These are phyloP conservation scores for Plecotus auritus DNA, from an alignment of 2,113 vertebrate genomes.

Conservation along the genomic window DNA sequence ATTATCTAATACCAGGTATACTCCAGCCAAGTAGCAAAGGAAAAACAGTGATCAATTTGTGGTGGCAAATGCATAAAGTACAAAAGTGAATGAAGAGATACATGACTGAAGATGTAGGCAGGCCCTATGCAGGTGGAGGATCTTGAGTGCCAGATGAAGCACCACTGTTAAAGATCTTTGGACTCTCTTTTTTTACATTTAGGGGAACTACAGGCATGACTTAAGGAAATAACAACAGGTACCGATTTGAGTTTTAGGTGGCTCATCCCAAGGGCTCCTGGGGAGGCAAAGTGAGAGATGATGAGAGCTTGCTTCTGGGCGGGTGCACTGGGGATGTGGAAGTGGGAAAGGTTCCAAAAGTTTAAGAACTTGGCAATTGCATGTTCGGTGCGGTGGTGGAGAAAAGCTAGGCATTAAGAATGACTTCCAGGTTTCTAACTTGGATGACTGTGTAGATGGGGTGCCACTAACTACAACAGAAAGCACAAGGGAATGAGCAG, in stretches of 20 bases:
- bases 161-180: background rate
- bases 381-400: background rate
- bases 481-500: background rate
- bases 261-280: background rate
- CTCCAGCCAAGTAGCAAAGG: background rate
- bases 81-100: background rate
- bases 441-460: background rate
- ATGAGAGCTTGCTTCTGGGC: background rate
- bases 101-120: background rate
- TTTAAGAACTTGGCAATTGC: background rate
- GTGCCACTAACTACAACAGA: background rate
- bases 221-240: background rate
- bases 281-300: background rate
- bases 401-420: background rate
- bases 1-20: background rate
- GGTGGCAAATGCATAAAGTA: background rate
- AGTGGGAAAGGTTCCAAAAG: background rate
- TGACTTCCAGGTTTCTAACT: background rate
- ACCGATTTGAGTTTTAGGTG: background rate
- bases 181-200: background rate
- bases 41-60: background rate
- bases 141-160: background rate
- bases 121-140: background rate
- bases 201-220: background rate
- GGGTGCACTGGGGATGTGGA: background rate